Percentiles rank a stretch among this genome's conserved stretches.
These are phyloP conservation scores for Trimorus sp. DNA, from an alignment of 2,888 invertebrate genomes.

Conservation along the genomic window DNA sequence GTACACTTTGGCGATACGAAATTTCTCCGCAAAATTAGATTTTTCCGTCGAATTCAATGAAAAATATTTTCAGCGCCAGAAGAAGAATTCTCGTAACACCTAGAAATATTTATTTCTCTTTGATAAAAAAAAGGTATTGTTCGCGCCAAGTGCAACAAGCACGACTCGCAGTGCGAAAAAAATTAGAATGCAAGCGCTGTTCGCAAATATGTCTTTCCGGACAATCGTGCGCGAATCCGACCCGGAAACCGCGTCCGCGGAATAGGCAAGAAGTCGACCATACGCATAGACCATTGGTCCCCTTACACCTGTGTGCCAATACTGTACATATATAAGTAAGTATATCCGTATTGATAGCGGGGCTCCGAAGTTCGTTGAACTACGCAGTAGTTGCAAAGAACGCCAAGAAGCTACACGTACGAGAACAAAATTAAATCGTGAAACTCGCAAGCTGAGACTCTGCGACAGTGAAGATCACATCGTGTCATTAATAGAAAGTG, in stretches of 20 bases:
- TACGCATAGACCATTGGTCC: conserved; percentile 68
- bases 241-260: conserved; percentile 75
- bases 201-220: conserved; percentile 61
- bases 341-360: conserved; percentile 79
- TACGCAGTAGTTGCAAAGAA: conserved; percentile 59
- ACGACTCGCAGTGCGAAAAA: not conserved
- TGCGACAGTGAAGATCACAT: no score
- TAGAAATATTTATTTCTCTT: no score
- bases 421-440: conserved; percentile 48
- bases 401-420: conserved; percentile 58
- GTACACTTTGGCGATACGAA: no score
- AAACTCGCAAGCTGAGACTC: not conserved
- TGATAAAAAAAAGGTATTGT: no score
- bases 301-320: conserved; percentile 65
- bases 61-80: no score
- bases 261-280: conserved; percentile 74
- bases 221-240: conserved; percentile 69
- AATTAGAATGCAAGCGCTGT: conserved; percentile 39
- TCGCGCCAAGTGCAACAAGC: conserved; percentile 13
- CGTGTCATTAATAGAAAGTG: no score
- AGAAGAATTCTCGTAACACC: no score
- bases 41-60: no score
- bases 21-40: no score
- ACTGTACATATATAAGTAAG: conserved; percentile 46
- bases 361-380: conserved; percentile 79